Evolutionary conservation across 2,888 invertebrate genomes (phyloP), one percentile per base, ranked within the genome.

Genomic region (Steinernema scapterisci): DNA sequence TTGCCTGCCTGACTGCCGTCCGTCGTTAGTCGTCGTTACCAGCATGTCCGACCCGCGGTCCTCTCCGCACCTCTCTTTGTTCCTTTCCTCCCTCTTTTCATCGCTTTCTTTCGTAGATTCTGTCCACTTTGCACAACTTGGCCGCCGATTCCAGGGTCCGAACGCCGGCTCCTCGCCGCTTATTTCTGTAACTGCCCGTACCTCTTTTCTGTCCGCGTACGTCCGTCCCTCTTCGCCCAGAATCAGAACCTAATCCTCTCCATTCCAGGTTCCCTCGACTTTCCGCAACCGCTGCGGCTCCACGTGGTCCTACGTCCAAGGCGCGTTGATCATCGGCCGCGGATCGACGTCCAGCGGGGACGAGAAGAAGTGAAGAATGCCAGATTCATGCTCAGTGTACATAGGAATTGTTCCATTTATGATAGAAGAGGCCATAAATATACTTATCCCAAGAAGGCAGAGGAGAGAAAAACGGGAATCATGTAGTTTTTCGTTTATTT

Each of bases 281-380:
- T 63, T 63, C 63, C 63, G 63, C 27, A 25, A 63, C 16, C 63
- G 63, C 63, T 63, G 63, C 31, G 63, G 63, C 27, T 63, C 63
- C 27, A 63, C 63, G 63, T 63, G 63, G 63, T 21, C 21, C 27
- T 63, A 63, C 19, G 63, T 63, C 16, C 63, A 63, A 31, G 63
- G 63, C 63, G 63, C 25, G 31, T 31, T 63, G 25, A 63, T 63
- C 31, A 63, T 63, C 63, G 63, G 63, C 63, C 27, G 63, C 23
- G 27, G 38, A 13, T 16, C 31, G 63, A 31, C 63, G 27, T 25
- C 63, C 16, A 48, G n/a, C 5, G 19, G 48, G 3, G n/a, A n/a
- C 13, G n/a, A 48, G 48, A 63, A 31, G 31, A 63, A 27, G 63
- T 63, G 63, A 63, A 13, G 7, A 27, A 11, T 38, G 23, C 38